Evolutionary conservation across 2,888 invertebrate species (phyloP).

Genomic region (Drosophila pseudotakahashii): DNA sequence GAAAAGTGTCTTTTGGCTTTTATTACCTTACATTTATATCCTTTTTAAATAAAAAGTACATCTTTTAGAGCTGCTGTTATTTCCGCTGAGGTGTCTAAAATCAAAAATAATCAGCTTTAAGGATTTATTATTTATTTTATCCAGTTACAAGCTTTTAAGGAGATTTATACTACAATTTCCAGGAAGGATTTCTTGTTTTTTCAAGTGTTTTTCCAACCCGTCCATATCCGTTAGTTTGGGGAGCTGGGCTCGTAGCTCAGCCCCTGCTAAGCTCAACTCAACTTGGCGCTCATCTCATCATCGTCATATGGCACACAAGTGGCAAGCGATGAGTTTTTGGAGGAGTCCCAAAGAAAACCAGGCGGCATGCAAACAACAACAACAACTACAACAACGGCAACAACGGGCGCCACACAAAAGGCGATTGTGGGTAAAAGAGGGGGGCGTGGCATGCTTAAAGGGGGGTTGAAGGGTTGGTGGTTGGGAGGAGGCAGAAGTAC

Average conservation of each 20-base stretch:
- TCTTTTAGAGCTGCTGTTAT: too few relatives aligned
- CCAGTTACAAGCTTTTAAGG: background rate
- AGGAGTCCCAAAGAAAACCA: slow-evolving; percentile 44
- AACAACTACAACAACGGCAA: slow-evolving; percentile 43
- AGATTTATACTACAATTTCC: too few relatives aligned
- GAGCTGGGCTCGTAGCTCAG: slow-evolving; percentile 25
- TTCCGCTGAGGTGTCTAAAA: background rate
- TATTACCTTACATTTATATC: too few relatives aligned
- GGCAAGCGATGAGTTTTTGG: slow-evolving; percentile 51
- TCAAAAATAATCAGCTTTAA: too few relatives aligned
- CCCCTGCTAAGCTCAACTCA: slow-evolving; percentile 38
- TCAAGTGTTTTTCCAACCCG: slow-evolving; percentile 14
- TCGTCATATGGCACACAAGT: slow-evolving; percentile 61
- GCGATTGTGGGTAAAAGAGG: slow-evolving; percentile 34
- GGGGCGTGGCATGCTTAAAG: background rate
- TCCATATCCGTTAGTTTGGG: slow-evolving; percentile 40
- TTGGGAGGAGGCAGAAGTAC: slow-evolving; percentile 16
- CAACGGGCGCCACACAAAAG: slow-evolving; percentile 50
- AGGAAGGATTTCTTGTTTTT: background rate
- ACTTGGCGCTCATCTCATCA: slow-evolving; percentile 51
- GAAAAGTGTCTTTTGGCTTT: too few relatives aligned
- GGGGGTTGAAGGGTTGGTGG: slow-evolving; percentile 4
- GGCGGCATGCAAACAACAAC: slow-evolving; percentile 41
- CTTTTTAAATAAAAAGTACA: too few relatives aligned
- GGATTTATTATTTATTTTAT: background rate